These are phyloP conservation scores for Saccopteryx bilineata DNA, from an alignment of 2,113 vertebrate genomes.

Conservation along the genomic window DNA sequence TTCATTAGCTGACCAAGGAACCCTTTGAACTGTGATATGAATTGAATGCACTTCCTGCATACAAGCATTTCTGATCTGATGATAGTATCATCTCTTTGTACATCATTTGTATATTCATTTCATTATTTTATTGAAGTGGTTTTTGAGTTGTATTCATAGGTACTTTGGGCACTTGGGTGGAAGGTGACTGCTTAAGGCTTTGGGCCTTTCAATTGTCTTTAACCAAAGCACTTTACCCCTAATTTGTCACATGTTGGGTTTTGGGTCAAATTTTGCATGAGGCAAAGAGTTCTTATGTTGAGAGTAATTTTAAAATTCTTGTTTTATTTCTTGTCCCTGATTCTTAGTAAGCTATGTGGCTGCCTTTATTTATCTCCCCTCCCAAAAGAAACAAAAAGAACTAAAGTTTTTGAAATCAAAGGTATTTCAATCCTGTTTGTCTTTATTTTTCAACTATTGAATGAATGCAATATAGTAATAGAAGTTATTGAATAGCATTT, in stretches of 20 bases:
- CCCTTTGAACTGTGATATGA: constrained; percentile 30
- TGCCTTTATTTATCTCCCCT: not conserved
- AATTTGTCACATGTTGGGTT: constrained; percentile 56
- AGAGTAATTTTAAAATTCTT: constrained; percentile 63
- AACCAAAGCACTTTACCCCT: not conserved
- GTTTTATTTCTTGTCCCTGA: constrained; percentile 43
- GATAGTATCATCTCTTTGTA: constrained; percentile 25
- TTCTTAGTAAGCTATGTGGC: constrained; percentile 43
- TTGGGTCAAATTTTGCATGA: constrained; percentile 58
- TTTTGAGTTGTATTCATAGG: constrained; percentile 32
- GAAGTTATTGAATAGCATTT: constrained; percentile 65
- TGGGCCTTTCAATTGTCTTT: not conserved
- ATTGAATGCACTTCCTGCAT: not conserved
- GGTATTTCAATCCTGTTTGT: constrained; percentile 57
- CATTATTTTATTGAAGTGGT: constrained; percentile 50
- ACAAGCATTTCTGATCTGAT: not conserved
- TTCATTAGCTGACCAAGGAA: constrained; percentile 16
- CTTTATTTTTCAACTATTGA: constrained; percentile 53
- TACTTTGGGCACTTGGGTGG: constrained; percentile 7
- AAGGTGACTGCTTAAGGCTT: not conserved
- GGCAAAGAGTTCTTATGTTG: not conserved
- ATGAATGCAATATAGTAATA: constrained; percentile 56
- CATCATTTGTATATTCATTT: not conserved
- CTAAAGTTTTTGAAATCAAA: constrained; percentile 25
- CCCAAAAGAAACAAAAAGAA: constrained; percentile 56